Base-by-base conservation (phyloP, 2,888 invertebrate species). In the Ormyrus labotus region DNA sequence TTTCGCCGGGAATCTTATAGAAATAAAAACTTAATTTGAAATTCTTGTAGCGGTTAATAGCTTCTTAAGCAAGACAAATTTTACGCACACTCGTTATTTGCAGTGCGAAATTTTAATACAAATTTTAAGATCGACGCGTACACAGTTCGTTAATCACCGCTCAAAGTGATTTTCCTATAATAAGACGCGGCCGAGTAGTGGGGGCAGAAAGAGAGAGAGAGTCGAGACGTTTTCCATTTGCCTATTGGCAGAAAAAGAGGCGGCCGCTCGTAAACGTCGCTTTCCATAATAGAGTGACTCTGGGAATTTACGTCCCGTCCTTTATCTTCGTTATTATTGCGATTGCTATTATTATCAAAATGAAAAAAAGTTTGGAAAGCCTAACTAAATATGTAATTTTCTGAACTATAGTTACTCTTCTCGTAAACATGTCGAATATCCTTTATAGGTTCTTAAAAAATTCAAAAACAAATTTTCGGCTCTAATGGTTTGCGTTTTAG, bases 291-390 rank as follows among this genome's bases (percentile, higher is more conserved):
- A 82, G 82, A 85, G 84, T 82, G 83, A 84, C 83, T 82, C 80
- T 58, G 63, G 72, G 81, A 84, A 86, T 86, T 85, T 86, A 85
- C 83, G 83, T 84, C 81, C 80, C 78, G 79, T 65, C 82, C 80
- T 83, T 84, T 83, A 85, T 84, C 84, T 82, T 65, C 53, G 10
- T 69, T 55, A 57, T 70, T 60, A 60, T 55, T 47, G 63, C 9
- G 7, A 19, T 65, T 10, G 34, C 19, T 19, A 51, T 65, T 57
- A 65, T 61, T 53, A 60, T 65, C 45, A 34, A 34, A 34, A 34
- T 34, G 34, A 34, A 34, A 34, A 34, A 34, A 34, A 34, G 4
- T 34, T 34, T 11, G 57, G n/a, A 3, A 13, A 2, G 7, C 57
- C 3, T 34, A 34, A 34, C 34, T 34, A 34, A 34, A 34, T 34